phyloP scores from a whole-genome alignment of 2,113 vertebrate genomes.

The Microcebus tavaratra region DNA sequence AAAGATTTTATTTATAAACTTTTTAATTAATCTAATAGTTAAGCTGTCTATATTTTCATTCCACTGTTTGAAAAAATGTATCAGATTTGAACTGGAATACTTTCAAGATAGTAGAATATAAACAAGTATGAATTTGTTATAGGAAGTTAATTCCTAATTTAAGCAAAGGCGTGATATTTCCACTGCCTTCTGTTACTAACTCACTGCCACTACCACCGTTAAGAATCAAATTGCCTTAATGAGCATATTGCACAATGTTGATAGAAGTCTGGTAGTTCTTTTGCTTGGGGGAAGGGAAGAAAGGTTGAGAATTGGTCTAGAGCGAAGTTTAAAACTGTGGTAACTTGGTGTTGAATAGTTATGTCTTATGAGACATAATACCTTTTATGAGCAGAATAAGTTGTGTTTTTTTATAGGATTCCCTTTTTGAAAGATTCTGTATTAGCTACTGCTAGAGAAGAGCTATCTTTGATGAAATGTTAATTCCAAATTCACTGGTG shows the following conservation, averaged over 20 bases:
- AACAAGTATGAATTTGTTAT: constrained; percentile 16
- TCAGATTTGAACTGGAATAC: constrained; percentile 40
- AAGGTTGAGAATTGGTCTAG: not conserved
- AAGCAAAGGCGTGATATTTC: not conserved
- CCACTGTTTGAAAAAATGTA: not conserved
- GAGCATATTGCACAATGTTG: not conserved
- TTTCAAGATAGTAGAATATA: not conserved
- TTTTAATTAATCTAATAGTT: constrained; percentile 27
- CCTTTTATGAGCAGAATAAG: not conserved
- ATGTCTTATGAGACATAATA: not conserved
- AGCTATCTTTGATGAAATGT: not conserved
- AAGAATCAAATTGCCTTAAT: not conserved
- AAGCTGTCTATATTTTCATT: not conserved
- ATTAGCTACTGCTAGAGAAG: not conserved
- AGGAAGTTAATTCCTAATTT: constrained; percentile 43
- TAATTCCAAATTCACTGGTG: constrained; percentile 12
- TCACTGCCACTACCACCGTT: not conserved
- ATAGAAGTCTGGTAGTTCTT: not conserved
- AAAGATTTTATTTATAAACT: constrained; percentile 45
- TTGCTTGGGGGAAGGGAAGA: not conserved
- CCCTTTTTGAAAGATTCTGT: not conserved
- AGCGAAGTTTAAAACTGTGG: not conserved
- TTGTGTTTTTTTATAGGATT: not conserved
- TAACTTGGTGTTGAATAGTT: not conserved
- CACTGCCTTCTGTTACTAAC: not conserved